These are phyloP conservation scores for Gymnothorax reevesii DNA, from an alignment of 2,797 vertebrate genomes.

Conservation along the genomic window DNA sequence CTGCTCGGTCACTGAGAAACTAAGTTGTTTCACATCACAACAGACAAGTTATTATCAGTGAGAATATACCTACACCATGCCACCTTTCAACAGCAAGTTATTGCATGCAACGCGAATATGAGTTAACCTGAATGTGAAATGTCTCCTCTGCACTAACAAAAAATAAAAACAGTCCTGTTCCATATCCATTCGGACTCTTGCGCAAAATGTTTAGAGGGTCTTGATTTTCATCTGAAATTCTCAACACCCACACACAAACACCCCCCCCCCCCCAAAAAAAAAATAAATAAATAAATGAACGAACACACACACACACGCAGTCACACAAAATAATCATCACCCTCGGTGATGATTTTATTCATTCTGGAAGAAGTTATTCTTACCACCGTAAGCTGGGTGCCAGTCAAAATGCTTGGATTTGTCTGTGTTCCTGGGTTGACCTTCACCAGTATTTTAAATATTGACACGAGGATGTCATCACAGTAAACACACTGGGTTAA, in stretches of 20 bases:
- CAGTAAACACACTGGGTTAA: not conserved
- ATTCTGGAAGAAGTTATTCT: conserved; percentile 7
- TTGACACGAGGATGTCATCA: conserved; percentile 46
- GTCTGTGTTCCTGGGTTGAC: conserved; percentile 37
- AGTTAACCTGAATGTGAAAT: not conserved
- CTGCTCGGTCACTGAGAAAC: not conserved
- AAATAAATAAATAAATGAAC: too few relatives aligned
- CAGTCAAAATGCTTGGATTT: conserved; percentile 40
- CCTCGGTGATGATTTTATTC: not conserved
- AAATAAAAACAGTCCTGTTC: not conserved
- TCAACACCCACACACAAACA: not conserved
- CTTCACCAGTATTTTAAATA: conserved; percentile 59
- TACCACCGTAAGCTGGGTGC: conserved; percentile 16
- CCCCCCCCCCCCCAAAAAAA: not conserved
- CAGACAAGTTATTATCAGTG: not conserved
- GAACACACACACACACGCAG: too few relatives aligned
- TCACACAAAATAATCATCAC: not conserved
- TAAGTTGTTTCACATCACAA: not conserved
- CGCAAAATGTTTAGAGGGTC: not conserved
- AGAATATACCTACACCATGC: not conserved
- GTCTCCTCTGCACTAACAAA: not conserved
- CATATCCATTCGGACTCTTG: not conserved
- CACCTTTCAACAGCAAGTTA: not conserved
- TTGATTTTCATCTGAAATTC: not conserved
- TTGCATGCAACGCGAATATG: not conserved